phyloP scores from a whole-genome alignment of 2,797 vertebrate genomes.

The Meda fulgida region DNA sequence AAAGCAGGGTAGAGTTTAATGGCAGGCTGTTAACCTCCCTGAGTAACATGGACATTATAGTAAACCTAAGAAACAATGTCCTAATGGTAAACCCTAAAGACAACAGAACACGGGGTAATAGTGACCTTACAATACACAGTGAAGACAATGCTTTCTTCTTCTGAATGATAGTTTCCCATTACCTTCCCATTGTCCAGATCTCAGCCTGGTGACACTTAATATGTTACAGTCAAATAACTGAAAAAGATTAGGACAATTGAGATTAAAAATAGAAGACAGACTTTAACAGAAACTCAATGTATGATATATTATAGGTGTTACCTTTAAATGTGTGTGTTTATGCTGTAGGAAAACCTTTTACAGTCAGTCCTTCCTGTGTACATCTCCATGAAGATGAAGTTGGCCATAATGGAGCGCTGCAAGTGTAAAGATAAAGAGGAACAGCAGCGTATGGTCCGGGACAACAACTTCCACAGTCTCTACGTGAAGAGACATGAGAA shows the following conservation, averaged over 20 bases:
- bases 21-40: constrained; percentile 26
- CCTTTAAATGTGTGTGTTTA: not conserved
- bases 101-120: not conserved
- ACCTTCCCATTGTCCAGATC: not conserved
- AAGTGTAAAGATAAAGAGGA: constrained; percentile 88
- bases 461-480: constrained; percentile 98
- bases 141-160: constrained; percentile 1
- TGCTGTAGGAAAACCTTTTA: constrained; percentile 91
- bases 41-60: not conserved
- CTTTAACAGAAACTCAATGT: not conserved
- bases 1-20: constrained; percentile 62
- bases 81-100: constrained; percentile 15
- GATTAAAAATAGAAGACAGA: not conserved
- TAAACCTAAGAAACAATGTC: not conserved
- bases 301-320: not conserved
- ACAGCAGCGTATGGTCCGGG: constrained; percentile 84
- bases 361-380: constrained; percentile 95
- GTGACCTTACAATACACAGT: not conserved
- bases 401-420: constrained; percentile 90
- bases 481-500: constrained; percentile 98
- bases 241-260: not conserved
- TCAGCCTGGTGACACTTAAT: not conserved
- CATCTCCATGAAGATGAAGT: constrained; percentile 99
- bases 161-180: constrained; percentile 18
- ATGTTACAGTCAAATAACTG: constrained; percentile 2